These are phyloP conservation scores for Monochamus alternatus DNA, from an alignment of 2,888 invertebrate genomes.

Conservation along the genomic window DNA sequence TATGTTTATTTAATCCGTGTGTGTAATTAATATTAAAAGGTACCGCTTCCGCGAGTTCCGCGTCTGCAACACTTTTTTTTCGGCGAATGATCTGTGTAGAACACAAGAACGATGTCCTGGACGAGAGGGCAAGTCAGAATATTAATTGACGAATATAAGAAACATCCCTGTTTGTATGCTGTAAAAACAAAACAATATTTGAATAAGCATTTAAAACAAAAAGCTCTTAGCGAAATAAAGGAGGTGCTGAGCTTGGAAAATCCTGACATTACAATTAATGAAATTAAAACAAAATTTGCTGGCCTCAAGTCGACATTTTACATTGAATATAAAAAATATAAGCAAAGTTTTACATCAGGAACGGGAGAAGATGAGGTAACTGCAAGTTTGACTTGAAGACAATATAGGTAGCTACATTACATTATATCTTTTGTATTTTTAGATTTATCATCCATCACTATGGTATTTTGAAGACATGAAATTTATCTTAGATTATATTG, in stretches of 20 bases:
- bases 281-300: neutral
- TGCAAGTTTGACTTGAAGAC: neutral
- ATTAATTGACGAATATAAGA: neutral
- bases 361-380: neutral
- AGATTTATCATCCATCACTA: slow-evolving; percentile 10
- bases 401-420: too few species aligned
- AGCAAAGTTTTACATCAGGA: neutral
- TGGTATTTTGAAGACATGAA: slow-evolving; percentile 14
- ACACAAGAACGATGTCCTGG: neutral
- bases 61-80: too few species aligned
- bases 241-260: neutral
- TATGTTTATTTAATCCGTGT: too few species aligned
- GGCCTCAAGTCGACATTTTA: neutral
- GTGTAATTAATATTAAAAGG: too few species aligned
- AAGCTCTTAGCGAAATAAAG: neutral
- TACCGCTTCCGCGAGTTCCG: too few species aligned
- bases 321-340: neutral
- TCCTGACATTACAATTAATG: neutral
- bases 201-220: neutral
- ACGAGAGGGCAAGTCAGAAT: neutral
- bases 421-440: neutral
- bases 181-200: neutral
- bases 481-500: slow-evolving; percentile 2
- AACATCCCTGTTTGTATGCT: neutral
- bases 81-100: too few species aligned